Evolutionary conservation across 1,140 invertebrate genomes (phyloP), one percentile per base, ranked within the genome.

Genomic region (Radopholus similis): DNA sequence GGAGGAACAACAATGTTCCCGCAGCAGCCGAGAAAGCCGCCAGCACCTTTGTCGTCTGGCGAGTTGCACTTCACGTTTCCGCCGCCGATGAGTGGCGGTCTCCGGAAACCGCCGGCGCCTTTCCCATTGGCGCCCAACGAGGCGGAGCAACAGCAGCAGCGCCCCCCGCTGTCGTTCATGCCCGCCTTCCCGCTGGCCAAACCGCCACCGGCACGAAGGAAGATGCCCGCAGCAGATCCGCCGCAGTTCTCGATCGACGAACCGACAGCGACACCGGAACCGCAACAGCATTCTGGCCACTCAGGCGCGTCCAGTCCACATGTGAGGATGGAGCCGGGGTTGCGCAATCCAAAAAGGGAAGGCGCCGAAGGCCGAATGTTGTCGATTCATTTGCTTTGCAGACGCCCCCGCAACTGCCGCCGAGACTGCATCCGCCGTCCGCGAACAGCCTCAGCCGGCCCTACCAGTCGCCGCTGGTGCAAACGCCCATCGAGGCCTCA

Each of bases 61-160:
- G 70, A 71, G 59, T 76, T 73, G 21, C 68, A 72, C 26, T 73
- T 73, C 38, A 65, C 68, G 9, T 73, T 73, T 66, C 72, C 72
- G 23, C 74, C 72, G 15, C 23, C 66, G 32, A 47, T 26, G n/a
- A 9, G 28, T 35, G 28, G 5, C 28, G 18, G n/a, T 62, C 37
- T 53, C n/a, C 35, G 64, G 11, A 66, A 66, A 32, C 66, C 66
- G 28, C 66, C 66, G 28, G 66, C 66, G 21, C 64, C 66, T n/a
- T n/a, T n/a, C n/a, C n/a, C n/a, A n/a, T n/a, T n/a, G 18, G 44
- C 49, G 18, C 65, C 65, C 26, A 30, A 64, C 9, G 23, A 57
- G 37, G 21, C 44, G 15, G 26, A 64, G 18, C 49, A 64, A 15
- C 47, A 64, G 32, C 47, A 64, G 32, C 38, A 38, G 21, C 37